phyloP scores from a whole-genome alignment of 92 coral and sea anemone species.

The Porites divaricata region DNA sequence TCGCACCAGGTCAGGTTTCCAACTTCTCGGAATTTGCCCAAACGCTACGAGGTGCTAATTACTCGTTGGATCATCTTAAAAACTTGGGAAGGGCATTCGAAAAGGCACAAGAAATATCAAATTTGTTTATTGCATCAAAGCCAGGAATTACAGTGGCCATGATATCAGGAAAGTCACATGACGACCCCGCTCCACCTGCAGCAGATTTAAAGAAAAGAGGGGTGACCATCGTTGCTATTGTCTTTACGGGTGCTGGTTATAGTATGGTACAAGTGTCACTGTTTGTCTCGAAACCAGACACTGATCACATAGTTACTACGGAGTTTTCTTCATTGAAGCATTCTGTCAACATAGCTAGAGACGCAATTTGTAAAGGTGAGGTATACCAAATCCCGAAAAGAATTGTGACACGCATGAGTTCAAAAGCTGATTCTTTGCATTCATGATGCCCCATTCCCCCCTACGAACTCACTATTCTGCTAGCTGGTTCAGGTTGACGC shows the following conservation, averaged over 20 bases:
- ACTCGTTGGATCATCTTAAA: conserved; percentile 18
- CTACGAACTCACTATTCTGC: no score
- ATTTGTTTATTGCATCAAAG: not conserved
- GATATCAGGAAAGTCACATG: conserved; percentile 30
- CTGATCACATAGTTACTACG: not conserved
- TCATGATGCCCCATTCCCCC: no score
- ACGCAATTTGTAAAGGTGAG: conserved; percentile 25
- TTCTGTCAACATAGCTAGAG: not conserved
- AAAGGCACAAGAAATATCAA: not conserved
- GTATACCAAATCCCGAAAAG: not conserved
- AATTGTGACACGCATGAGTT: not conserved
- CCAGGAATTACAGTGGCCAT: conserved; percentile 12
- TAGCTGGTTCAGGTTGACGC: no score
- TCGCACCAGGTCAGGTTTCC: conserved; percentile 17
- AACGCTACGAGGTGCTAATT: conserved; percentile 18
- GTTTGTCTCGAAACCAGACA: conserved; percentile 1
- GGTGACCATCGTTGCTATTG: conserved; percentile 18
- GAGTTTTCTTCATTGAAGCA: conserved; percentile 5
- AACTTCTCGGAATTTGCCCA: conserved; percentile 33
- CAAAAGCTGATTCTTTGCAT: no score
- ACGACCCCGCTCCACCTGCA: not conserved
- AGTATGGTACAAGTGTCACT: not conserved
- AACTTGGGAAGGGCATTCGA: conserved; percentile 22
- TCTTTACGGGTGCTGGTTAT: not conserved
- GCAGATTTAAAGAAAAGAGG: not conserved